A percentile compares a stretch with the other conserved stretches of the same genome.
These are phyloP conservation scores for Pelusios castaneus DNA, from an alignment of 2,113 vertebrate genomes.

Conservation along the genomic window DNA sequence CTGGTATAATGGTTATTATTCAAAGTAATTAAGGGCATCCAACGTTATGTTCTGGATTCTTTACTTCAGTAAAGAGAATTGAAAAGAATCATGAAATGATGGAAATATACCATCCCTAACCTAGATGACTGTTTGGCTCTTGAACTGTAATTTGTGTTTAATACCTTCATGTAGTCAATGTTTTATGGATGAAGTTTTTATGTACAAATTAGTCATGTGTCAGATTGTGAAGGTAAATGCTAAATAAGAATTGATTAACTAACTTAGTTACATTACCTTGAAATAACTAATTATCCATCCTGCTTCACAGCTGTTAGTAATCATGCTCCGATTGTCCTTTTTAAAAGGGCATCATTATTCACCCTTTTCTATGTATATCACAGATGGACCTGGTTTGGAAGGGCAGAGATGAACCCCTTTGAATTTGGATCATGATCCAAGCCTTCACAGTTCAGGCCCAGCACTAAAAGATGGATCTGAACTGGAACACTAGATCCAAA, in stretches of 20 bases:
- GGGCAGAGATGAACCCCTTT: not conserved
- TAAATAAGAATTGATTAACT: conserved; percentile 12
- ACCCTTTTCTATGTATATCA: conserved; percentile 30
- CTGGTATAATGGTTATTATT: not conserved
- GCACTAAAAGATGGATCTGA: conserved; percentile 24
- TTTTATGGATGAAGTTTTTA: conserved; percentile 6
- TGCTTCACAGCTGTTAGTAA: not conserved
- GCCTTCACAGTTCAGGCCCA: not conserved
- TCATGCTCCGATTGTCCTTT: not conserved
- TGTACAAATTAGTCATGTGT: conserved; percentile 2
- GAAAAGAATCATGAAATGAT: conserved; percentile 11
- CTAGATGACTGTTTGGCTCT: not conserved
- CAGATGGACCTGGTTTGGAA: conserved; percentile 29
- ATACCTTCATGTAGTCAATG: conserved; percentile 6
- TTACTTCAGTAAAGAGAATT: not conserved
- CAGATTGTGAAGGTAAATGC: conserved; percentile 2
- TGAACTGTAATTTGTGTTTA: not conserved
- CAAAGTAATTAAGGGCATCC: not conserved
- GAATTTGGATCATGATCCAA: not conserved
- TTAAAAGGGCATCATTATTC: not conserved
- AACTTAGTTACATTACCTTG: conserved; percentile 25
- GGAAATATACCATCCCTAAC: not conserved
- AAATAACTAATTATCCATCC: conserved; percentile 2
- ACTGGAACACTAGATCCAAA: conserved; percentile 11
- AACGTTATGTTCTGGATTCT: not conserved